These are phyloP conservation scores for Sciurus niger DNA, from an alignment of 2,113 vertebrate species.

Conservation along the genomic window DNA sequence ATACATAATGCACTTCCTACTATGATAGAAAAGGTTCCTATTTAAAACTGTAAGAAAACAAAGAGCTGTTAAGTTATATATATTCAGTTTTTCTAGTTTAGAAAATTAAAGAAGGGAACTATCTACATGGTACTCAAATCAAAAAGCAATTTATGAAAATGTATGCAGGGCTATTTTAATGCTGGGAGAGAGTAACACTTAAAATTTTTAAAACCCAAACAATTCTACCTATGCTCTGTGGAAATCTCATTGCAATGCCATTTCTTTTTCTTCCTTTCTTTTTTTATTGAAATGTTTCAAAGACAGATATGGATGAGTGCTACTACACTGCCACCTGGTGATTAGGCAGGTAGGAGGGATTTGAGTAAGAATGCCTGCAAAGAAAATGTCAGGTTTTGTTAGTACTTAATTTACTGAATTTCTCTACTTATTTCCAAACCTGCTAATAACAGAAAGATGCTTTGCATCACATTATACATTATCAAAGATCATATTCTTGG, in stretches of 20 bases:
- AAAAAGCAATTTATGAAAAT: conserved; percentile 52
- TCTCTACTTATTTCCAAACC: background rate
- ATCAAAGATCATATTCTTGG: background rate
- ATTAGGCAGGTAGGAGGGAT: conserved; percentile 57
- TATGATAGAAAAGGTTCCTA: background rate
- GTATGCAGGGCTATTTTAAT: conserved; percentile 63
- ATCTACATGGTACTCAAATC: background rate
- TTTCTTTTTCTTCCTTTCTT: too few species aligned
- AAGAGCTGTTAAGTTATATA: background rate
- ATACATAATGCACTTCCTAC: background rate
- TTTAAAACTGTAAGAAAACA: conserved; percentile 40
- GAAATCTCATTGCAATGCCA: background rate
- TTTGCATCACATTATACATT: background rate
- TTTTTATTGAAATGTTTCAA: background rate
- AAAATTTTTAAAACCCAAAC: background rate
- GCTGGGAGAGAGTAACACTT: conserved; percentile 19
- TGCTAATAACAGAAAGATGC: background rate
- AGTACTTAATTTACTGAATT: background rate
- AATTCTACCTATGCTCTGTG: background rate
- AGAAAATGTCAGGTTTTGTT: background rate
- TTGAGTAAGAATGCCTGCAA: background rate
- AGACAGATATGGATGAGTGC: conserved; percentile 21
- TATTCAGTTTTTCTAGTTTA: conserved; percentile 31
- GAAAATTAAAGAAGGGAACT: conserved; percentile 60
- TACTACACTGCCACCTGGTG: conserved; percentile 75